Evolutionary conservation across 2,888 invertebrate species (phyloP), one percentile per base, ranked within the genome.

Genomic region (Sinotaia quadrata): DNA sequence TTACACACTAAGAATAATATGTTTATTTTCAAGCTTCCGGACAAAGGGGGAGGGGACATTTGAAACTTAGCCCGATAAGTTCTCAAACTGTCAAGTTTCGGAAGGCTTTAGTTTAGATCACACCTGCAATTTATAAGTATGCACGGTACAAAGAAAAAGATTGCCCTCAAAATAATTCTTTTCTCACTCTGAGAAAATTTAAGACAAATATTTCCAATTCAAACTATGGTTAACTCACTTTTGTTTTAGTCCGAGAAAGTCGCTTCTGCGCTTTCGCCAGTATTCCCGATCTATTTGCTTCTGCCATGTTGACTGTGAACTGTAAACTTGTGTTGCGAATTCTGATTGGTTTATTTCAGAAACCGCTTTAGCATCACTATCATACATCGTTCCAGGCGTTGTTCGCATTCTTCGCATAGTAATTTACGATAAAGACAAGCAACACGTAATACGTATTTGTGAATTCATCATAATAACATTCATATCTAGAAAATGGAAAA

Each of bases 171-270:
- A 65, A 21, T 29, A 44, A 2, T 10, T n/a, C 29, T 44, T 18
- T 33, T 29, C 24, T 56, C 4, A 33, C 18, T 12, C 15, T 18
- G 21, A 52, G 15, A 18, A 59, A 24, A 33, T 29, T 15, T 24
- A 41, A 51, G 4, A 36, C 36, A 29, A 34, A 24, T 18, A 41
- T 41, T 34, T 33, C 29, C 2, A 44, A 29, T 27, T 27, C 33
- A 15, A 21, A 54, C 36, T 10, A 44, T 27, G 54, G 41, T 37
- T 21, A 44, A 66, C 68, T 72, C 52, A 72, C 72, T 67, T 72
- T 72, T 37, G 72, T 72, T 69, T 72, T 72, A 18, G 72, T 72
- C 36, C 72, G 47, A 24, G 69, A 62, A 62, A 72, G 61, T 56
- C 60, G 72, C 59, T 69, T 72, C 56, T 72, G 72, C 34, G 72